These are phyloP conservation scores for Phenacoccus solenopsis DNA, from an alignment of 1,140 invertebrate genomes.

Conservation along the genomic window DNA sequence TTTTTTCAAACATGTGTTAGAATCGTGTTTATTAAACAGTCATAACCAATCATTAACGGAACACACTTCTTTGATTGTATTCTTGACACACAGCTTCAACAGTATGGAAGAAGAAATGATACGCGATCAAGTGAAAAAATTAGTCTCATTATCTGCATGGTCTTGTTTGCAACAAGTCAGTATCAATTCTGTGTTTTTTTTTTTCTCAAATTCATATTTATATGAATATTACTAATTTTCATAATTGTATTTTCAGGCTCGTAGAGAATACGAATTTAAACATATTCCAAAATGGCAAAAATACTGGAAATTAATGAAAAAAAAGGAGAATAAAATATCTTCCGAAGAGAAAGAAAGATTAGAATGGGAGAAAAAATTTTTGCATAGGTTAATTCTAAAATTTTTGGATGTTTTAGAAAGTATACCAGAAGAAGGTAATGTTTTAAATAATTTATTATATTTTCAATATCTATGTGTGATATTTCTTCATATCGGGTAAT, in stretches of 20 bases:
- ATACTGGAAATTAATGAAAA: conserved; percentile 80
- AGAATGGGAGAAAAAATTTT: conserved; percentile 77
- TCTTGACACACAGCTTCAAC: conserved; percentile 93
- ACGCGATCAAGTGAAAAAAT: conserved; percentile 75
- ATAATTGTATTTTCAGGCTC: conserved; percentile 35
- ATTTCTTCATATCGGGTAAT: no score
- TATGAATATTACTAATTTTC: neutral
- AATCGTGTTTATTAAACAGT: conserved; percentile 49
- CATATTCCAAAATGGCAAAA: conserved; percentile 80
- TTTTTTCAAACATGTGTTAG: conserved; percentile 78
- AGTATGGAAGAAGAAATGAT: conserved; percentile 92
- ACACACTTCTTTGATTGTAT: conserved; percentile 75
- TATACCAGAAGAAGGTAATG: conserved; percentile 52
- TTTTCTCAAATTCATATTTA: neutral
- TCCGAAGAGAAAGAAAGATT: conserved; percentile 55
- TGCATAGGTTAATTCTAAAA: conserved; percentile 79
- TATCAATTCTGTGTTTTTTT: neutral
- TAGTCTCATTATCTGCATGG: conserved; percentile 93
- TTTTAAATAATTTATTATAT: neutral
- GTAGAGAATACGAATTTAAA: conserved; percentile 74
- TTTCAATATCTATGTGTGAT: no score
- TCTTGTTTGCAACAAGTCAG: conserved; percentile 67
- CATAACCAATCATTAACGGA: conserved; percentile 50
- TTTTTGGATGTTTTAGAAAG: conserved; percentile 73
- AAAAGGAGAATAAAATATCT: conserved; percentile 53